These are phyloP conservation scores for Drosophila planitibia DNA, from an alignment of 2,888 invertebrate species.

Conservation along the genomic window DNA sequence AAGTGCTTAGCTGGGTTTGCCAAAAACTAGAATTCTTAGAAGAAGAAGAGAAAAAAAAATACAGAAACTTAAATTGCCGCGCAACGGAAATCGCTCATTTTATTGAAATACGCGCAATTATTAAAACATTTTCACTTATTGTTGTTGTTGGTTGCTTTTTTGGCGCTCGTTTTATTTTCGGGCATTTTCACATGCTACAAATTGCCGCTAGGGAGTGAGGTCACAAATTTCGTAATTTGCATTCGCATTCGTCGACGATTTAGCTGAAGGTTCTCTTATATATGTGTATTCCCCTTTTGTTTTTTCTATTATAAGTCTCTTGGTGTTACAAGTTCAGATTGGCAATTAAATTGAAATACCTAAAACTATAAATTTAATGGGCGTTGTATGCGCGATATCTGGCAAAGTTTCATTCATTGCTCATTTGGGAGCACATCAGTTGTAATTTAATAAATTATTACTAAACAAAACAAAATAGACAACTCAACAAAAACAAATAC, in stretches of 20 bases:
- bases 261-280: slow-evolving; percentile 59
- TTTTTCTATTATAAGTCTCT: slow-evolving; percentile 28
- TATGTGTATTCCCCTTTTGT: slow-evolving; percentile 1
- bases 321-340: slow-evolving; percentile 63
- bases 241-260: slow-evolving; percentile 32
- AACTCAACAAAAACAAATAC: slow-evolving; percentile 13
- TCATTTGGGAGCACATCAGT: slow-evolving; percentile 67
- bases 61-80: slow-evolving; percentile 56
- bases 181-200: slow-evolving; percentile 72
- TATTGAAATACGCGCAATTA: slow-evolving; percentile 74
- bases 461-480: slow-evolving; percentile 20
- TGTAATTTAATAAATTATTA: slow-evolving; percentile 69
- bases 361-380: slow-evolving; percentile 58
- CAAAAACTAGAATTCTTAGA: slow-evolving; percentile 61
- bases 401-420: slow-evolving; percentile 56
- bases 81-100: slow-evolving; percentile 77
- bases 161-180: slow-evolving; percentile 34
- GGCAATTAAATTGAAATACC: slow-evolving; percentile 68
- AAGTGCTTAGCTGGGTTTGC: slow-evolving; percentile 25
- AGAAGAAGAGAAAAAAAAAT: neutral
- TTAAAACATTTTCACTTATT: slow-evolving; percentile 75
- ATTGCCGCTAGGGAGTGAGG: slow-evolving; percentile 59
- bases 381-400: slow-evolving; percentile 33
- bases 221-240: slow-evolving; percentile 70
- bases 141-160: slow-evolving; percentile 23